phyloP scores from a whole-genome alignment of 1,140 invertebrate genomes.

The Sarcophaga bullata region DNA sequence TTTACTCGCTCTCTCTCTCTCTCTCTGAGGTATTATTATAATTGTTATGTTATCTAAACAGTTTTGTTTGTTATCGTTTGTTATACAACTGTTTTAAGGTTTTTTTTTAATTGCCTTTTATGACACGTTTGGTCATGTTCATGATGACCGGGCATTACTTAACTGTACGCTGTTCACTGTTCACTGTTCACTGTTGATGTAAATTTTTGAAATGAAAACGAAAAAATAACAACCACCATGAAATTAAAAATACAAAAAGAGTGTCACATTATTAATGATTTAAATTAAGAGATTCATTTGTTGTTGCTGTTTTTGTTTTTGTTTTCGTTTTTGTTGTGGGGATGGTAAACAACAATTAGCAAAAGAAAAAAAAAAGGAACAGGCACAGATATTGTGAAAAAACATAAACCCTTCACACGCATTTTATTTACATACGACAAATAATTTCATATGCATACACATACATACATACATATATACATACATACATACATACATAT shows the following conservation, averaged over 20 bases:
- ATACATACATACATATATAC: too few species aligned
- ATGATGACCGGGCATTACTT: neutral
- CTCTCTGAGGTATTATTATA: slow-evolving; percentile 1
- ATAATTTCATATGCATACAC: too few species aligned
- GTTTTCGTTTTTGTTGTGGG: neutral
- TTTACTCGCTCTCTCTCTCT: too few species aligned
- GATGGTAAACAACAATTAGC: too few species aligned
- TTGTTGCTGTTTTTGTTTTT: neutral
- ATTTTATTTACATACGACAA: too few species aligned
- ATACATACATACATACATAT: too few species aligned
- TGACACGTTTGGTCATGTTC: neutral
- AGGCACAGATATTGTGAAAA: too few species aligned
- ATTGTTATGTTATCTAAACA: neutral
- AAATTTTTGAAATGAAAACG: neutral
- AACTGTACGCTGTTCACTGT: neutral
- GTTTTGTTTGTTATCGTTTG: neutral
- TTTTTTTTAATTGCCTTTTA: slow-evolving; percentile 13
- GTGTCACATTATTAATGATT: neutral
- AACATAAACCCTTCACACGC: too few species aligned
- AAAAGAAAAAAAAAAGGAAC: too few species aligned
- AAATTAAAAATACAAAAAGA: neutral
- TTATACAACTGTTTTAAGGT: neutral
- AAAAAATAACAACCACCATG: neutral
- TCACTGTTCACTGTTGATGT: neutral
- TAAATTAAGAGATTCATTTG: neutral